These are phyloP conservation scores for Papilio helenus DNA, from an alignment of 1,140 invertebrate genomes.

Conservation along the genomic window DNA sequence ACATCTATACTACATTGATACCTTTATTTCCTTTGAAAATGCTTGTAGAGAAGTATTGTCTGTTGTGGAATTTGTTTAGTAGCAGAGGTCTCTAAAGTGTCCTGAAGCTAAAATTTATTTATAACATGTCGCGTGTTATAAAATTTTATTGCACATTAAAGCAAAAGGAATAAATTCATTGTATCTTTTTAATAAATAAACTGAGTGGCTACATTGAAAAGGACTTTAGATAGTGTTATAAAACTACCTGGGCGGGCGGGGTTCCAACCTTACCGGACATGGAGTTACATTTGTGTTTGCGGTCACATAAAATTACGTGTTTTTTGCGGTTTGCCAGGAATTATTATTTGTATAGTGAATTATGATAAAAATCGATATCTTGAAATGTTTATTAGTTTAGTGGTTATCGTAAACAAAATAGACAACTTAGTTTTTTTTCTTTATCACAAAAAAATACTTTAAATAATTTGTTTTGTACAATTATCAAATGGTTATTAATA, in stretches of 20 bases:
- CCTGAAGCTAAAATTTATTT: not conserved
- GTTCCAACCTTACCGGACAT: slow-evolving; percentile 33
- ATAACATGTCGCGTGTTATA: not conserved
- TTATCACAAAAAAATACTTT: too few relatives aligned
- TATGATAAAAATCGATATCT: slow-evolving; percentile 24
- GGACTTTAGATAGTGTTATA: slow-evolving; percentile 37
- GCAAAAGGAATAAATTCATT: slow-evolving; percentile 31
- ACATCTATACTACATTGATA: too few relatives aligned
- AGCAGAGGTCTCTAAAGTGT: not conserved
- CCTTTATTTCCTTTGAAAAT: not conserved
- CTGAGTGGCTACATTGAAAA: slow-evolving; percentile 11
- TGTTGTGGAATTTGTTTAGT: not conserved
- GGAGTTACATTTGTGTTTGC: slow-evolving; percentile 32
- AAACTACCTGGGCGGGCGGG: slow-evolving; percentile 37
- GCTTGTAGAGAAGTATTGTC: not conserved
- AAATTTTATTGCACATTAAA: slow-evolving; percentile 32
- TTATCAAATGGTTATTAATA: too few relatives aligned
- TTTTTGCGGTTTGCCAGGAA: slow-evolving; percentile 24
- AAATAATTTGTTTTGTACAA: too few relatives aligned
- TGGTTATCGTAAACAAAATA: not conserved
- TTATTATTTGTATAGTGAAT: slow-evolving; percentile 32
- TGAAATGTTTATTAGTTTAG: slow-evolving; percentile 17
- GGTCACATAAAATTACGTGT: slow-evolving; percentile 39
- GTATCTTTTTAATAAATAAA: slow-evolving; percentile 36
- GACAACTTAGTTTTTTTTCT: too few relatives aligned